Evolutionary conservation across 2,113 vertebrate species (phyloP).

Genomic region (Microcebus griseorufus): DNA sequence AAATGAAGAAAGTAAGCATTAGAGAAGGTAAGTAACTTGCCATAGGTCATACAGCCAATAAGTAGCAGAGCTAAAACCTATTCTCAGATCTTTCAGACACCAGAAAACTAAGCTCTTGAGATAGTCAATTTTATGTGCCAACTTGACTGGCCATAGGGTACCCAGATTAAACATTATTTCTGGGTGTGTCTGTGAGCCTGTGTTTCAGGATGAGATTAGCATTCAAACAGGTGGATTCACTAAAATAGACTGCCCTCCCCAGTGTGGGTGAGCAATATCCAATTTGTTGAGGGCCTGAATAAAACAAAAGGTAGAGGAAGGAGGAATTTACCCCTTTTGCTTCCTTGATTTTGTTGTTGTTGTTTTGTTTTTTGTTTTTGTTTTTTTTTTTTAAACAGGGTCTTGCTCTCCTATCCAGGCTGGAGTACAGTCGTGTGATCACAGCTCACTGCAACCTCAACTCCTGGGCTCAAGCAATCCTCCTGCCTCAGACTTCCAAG

Average conservation of each 20-base stretch:
- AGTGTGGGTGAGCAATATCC: background rate
- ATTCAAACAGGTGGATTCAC: background rate
- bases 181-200: background rate
- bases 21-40: background rate
- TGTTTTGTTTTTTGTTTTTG: too few species aligned
- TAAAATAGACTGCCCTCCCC: background rate
- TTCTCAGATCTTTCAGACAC: background rate
- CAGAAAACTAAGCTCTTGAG: slow-evolving; percentile 22
- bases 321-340: background rate
- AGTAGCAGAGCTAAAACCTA: slow-evolving; percentile 11
- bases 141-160: background rate
- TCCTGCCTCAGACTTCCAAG: too few species aligned
- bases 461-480: too few species aligned
- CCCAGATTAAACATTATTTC: background rate
- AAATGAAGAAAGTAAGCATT: slow-evolving; percentile 39
- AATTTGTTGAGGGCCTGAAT: background rate
- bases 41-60: background rate
- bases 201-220: background rate
- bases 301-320: background rate
- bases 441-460: too few species aligned
- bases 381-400: too few species aligned
- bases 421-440: too few species aligned
- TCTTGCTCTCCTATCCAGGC: too few species aligned
- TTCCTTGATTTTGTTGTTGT: background rate
- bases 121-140: background rate